These are phyloP conservation scores for Nicator chloris DNA, from an alignment of 2,113 vertebrate genomes.

Conservation along the genomic window DNA sequence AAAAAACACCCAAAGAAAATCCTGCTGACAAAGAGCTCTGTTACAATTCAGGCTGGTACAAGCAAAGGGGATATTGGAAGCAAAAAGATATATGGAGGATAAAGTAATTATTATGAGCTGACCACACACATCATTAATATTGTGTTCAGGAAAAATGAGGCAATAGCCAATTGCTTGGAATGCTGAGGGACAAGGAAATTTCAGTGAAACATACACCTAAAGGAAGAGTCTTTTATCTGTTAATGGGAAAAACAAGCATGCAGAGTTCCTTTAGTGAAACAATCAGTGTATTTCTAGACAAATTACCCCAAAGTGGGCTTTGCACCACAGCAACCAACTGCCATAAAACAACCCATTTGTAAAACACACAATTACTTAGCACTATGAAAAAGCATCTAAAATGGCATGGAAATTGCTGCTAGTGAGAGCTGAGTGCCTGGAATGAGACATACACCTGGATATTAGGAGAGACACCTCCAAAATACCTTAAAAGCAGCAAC, in stretches of 20 bases:
- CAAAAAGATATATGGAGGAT: not conserved
- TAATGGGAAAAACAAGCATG: not conserved
- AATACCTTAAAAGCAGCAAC: not conserved
- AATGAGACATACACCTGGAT: not conserved
- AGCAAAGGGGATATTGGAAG: not conserved
- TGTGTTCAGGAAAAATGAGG: not conserved
- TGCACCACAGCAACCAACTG: not conserved
- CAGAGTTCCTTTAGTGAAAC: not conserved
- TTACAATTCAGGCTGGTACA: not conserved
- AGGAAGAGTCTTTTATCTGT: not conserved
- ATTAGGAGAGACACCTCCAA: not conserved
- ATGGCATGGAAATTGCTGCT: not conserved
- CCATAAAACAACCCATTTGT: not conserved
- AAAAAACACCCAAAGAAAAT: not conserved
- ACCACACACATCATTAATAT: not conserved
- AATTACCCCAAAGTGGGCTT: not conserved
- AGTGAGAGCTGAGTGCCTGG: not conserved
- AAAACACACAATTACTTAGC: not conserved
- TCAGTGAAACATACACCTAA: not conserved
- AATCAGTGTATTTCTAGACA: not conserved
- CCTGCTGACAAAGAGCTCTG: not conserved
- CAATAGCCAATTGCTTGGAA: not conserved
- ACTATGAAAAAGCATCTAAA: not conserved
- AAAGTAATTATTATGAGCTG: not conserved
- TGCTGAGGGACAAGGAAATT: not conserved